Base-by-base conservation (phyloP, 2,888 invertebrate species). In the Cheilosia variabilis region DNA sequence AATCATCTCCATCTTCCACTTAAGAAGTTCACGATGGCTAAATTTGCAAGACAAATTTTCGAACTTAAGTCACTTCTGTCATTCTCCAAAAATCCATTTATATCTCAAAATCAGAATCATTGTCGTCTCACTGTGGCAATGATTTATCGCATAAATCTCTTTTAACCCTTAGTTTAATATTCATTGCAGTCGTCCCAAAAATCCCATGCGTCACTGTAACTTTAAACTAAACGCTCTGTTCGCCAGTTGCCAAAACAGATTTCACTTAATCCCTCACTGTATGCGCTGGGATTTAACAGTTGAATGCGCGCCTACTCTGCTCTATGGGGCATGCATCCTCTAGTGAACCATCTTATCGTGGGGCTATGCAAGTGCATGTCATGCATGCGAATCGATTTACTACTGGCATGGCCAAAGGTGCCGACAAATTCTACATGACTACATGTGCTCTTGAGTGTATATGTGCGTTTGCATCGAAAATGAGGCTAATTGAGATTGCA, bases 181-280 rank as follows among this genome's bases (percentile, higher is more conserved):
- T 27, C 27, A 4, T 6, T 45, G 2, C 17, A 34, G 3, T 2
- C 15, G 27, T 66, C 17, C 7, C 19, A 68, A 55, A 19, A 55
- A 4, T 47, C 6, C 1, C 15, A 27, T 22, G 9, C 57, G 15
- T 19, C 37, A 66, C 75, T 75, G 57, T 75, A 22, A 15, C 1
- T 10, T 2, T 4, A 31, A 45, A 27, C 4, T 27, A 50, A 66
- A 41, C 13, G 41, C 27, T 37, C 2, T 37, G 13, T 10, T 19
- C 24, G 13, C 2, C 27, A 13, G 19, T 47, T 82, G 77, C 71
- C 80, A 76, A 69, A 69, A 69, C 34, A 22, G 47, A 75, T 62
- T 69, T 31, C 50, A 58, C 63, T 57, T 76, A 65, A 81, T 65
- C 63, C 60, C 47, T 57, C 41, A 43, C 52, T 52, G 31, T 58